Evolutionary conservation across 2,113 vertebrate genomes (phyloP), one percentile per base, ranked within the genome.

Genomic region (Podarcis muralis): DNA sequence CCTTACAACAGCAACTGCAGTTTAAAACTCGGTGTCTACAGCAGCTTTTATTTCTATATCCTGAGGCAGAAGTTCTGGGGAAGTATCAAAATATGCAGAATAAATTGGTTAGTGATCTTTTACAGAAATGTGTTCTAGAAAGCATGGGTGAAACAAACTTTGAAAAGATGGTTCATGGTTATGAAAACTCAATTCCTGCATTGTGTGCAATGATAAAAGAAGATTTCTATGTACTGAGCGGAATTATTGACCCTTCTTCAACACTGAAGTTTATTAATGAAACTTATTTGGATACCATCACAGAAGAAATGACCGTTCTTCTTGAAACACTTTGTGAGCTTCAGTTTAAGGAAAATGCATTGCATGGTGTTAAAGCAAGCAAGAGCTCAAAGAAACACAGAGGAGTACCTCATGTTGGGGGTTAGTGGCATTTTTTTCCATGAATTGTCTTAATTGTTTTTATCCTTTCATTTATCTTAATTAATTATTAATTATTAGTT

Each of bases 21-120:
- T 95, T 98, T 91, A 98, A 97, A 91, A 95, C 94, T 71, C 96
- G 96, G 9, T 97, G 97, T 93, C 93, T 99, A 86, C 97, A 97
- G 66, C 97, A 97, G 35, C 96, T 99, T 90, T 95, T 98, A 59
- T 98, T 98, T 94, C 97, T 99, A 91, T 98, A 98, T 93, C 97
- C 98, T 12, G 97, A 98, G 92, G 94, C 97, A 35, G 98, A 99
- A 94, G 98, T 98, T 89, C 95, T 99, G 90, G 87, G 69, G 6
- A 97, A 96, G 91, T 99, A 99, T 92, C 98, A 98, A 95, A 97
- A 86, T 81, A 94, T 98, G 89, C 98, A 97, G 94, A 95, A 90
- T 92, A 98, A 98, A 89, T 85, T 96, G 16, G 96, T 98, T 77
- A 89, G 94, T 66, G 87, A 93, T 59, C 94, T 98, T 87, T 95